phyloP scores from a whole-genome alignment of 2,888 invertebrate species.

The Mimas tiliae region DNA sequence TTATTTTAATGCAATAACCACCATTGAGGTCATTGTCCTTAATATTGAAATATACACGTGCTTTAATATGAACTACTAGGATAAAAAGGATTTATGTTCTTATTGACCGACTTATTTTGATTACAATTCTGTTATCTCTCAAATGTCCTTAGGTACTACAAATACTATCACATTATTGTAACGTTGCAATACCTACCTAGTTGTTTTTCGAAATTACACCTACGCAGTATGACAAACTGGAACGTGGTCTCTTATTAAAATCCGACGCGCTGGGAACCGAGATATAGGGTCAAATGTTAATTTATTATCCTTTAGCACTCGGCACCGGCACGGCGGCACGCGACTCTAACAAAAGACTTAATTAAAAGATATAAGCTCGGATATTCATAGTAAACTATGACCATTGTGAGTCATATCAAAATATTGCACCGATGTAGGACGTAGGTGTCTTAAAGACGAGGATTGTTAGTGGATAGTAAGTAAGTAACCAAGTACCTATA shows the following conservation, averaged over 20 bases:
- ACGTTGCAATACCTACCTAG: not conserved
- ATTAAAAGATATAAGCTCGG: conserved; percentile 62
- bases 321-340: conserved; percentile 32
- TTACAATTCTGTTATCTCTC: not conserved
- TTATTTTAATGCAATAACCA: conserved; percentile 36
- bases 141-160: not conserved
- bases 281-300: conserved; percentile 62
- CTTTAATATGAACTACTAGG: not conserved
- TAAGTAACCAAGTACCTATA: too few relatives aligned
- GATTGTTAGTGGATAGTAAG: not conserved
- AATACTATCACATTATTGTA: not conserved
- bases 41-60: not conserved
- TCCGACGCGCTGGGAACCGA: conserved; percentile 45
- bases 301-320: conserved; percentile 53
- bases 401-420: conserved; percentile 44
- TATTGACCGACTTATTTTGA: not conserved
- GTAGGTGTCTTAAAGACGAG: conserved; percentile 17
- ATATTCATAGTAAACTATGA: conserved; percentile 44
- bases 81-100: not conserved
- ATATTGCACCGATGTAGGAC: conserved; percentile 32
- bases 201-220: not conserved
- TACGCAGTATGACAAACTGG: not conserved
- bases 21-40: conserved; percentile 35
- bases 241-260: conserved; percentile 58
- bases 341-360: conserved; percentile 57